Evolutionary conservation across 1,140 invertebrate genomes (phyloP), one percentile per base, ranked within the genome.

Genomic region (Sinonovacula constricta): DNA sequence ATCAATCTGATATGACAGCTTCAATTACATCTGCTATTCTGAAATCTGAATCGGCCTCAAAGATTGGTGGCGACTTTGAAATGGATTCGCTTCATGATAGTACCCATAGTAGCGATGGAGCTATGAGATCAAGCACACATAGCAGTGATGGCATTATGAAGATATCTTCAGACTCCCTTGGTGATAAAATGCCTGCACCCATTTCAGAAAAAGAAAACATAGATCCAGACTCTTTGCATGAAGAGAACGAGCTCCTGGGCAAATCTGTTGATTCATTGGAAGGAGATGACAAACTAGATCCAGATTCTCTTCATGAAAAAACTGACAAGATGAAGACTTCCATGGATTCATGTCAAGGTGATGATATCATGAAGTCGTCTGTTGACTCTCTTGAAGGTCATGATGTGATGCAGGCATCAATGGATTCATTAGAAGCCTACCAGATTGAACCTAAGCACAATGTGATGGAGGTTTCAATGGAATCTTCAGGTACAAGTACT

Each of bases 221-320:
- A 71, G 94, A 94, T 51, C 84, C 83, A 34, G 92, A 93, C 83
- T 93, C 92, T 63, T 90, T 93, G 2, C 91, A 92, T 51, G 74
- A 62, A 82, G 87, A 91, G 33, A 88, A 88, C 60, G 88, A 88
- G 34, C 26, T 80, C 3, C 87, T 88, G 87, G 75, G 93, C 45
- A 92, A 93, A 0, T 93, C 94, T 45, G 93, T 93, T 2, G 94
- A 94, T 86, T 94, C 93, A 0, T 83, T 94, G 18, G 94, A 94
- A 80, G 53, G 93, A 0, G 92, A 88, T 59, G 68, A 74, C 39
- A 80, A 75, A 80, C 81, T 78, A 81, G 83, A 80, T 62, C 88
- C 85, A 24, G 89, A 91, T 81, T 93, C 92, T 5, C 89, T 93
- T 30, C 92, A 93, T 60, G 92, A 90, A 88, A 78, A 90, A 83